Evolutionary conservation across 2,113 vertebrate species (phyloP).

Genomic region (Lepisosteus osseus): DNA sequence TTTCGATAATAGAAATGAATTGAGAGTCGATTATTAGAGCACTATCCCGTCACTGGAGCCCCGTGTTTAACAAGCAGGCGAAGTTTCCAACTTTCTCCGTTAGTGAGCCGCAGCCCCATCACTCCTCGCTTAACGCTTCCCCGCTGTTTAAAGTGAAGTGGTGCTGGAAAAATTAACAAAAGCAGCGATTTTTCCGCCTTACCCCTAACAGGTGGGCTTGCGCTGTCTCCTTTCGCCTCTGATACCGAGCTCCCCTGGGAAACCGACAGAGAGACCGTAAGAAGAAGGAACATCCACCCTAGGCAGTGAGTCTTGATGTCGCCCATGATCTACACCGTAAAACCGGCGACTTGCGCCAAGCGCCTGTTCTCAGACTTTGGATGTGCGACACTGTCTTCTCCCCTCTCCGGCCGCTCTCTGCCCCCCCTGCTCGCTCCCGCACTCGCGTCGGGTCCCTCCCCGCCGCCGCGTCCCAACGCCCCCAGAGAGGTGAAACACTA

Average conservation of each 20-base stretch:
- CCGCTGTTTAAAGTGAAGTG: conserved; percentile 4
- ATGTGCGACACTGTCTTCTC: conserved; percentile 13
- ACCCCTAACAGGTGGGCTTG: conserved; percentile 37
- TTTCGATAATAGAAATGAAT: too few species aligned
- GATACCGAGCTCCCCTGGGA: conserved; percentile 29
- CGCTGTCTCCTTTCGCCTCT: conserved; percentile 17
- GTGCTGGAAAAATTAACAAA: conserved; percentile 11
- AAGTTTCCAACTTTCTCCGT: conserved; percentile 6
- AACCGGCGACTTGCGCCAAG: background rate
- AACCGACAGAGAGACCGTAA: conserved; percentile 24
- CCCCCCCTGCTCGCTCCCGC: background rate
- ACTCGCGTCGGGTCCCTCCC: conserved; percentile 4
- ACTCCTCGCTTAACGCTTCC: background rate
- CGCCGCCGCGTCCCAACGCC: conserved; percentile 4
- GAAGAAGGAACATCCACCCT: conserved; percentile 14
- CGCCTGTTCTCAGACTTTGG: conserved; percentile 4
- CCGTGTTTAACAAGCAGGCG: background rate
- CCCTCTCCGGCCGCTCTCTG: background rate
- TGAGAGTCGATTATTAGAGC: too few species aligned
- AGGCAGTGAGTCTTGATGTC: background rate
- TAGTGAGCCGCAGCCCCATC: background rate
- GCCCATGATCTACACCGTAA: conserved; percentile 33
- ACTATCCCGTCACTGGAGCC: too few species aligned
- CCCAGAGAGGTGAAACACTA: conserved; percentile 2
- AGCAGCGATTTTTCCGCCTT: conserved; percentile 26